Evolutionary conservation across 1,140 invertebrate species (phyloP), one percentile per base, ranked within the genome.

Genomic region (Asbolus verrucosus): DNA sequence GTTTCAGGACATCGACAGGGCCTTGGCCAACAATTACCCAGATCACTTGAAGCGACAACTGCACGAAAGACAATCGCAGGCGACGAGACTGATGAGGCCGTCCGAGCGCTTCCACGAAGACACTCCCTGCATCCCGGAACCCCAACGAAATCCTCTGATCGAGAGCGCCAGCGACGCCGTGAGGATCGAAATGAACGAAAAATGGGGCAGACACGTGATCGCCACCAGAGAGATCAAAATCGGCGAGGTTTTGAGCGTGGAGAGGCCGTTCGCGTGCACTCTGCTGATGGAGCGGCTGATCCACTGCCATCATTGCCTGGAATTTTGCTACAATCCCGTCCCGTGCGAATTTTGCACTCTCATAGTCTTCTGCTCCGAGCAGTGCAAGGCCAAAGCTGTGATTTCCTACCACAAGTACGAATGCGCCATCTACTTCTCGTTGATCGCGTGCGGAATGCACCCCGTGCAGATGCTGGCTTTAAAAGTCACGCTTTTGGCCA

Each of bases 271-370:
- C 79, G 85, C 89, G 43, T 87, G 87, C 16, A 83, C 93, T 4
- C 80, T 95, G 21, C 82, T 93, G 36, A 85, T 87, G 38, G 82
- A 88, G 62, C 87, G 86, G 83, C 68, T 84, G 86, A 88, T 86
- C 27, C 87, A 91, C 76, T 98, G 95, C 80, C 89, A 89, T 77
- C 85, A 92, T 72, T 98, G 96, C 79, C 85, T 93, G 70, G 83
- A 85, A 18, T 84, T 87, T 76, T 86, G 84, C 77, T 85, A 86
- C n/a, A 88, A 89, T 76, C 81, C 91, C 30, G 82, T 89, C 68
- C 90, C 91, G 61, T 93, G 91, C 80, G 74, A 84, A 6, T 78
- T 79, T 38, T 93, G 91, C 78, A 85, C 85, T 33, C 82, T 83
- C 80, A 83, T 86, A 4, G 82, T 91, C 73, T 94, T 89, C 79